Conservation (phyloP, 2,113 vertebrate species). For the Eurystomus gularis region DNA sequence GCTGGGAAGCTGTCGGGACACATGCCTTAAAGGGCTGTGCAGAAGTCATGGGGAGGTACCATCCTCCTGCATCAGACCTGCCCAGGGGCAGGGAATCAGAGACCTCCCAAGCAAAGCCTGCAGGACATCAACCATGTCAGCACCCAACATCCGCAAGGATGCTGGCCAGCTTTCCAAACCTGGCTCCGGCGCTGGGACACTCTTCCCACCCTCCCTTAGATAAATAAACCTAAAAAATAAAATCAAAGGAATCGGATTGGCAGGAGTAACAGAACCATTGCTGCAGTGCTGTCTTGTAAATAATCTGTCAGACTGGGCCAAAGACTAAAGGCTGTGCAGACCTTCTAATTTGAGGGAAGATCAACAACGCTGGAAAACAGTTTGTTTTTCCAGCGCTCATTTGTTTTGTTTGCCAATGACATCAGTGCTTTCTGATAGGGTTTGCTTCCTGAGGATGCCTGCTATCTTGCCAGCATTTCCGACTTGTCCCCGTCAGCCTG, state of each 20-base stretch:
- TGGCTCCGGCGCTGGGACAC: neutral
- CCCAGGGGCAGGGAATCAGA: fast-evolving
- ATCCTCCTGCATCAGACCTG: fast-evolving
- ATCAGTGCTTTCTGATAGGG: conserved; percentile 59
- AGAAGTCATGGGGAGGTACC: neutral
- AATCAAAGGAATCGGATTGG: conserved; percentile 32
- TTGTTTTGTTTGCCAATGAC: conserved; percentile 69
- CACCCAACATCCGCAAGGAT: neutral
- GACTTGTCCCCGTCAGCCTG: conserved; percentile 54
- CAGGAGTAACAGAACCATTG: neutral
- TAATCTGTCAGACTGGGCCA: neutral
- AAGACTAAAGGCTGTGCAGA: conserved; percentile 10
- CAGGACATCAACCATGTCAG: neutral
- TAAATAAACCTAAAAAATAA: conserved; percentile 17
- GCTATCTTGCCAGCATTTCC: conserved; percentile 67
- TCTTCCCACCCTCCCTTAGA: neutral
- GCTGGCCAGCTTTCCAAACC: neutral
- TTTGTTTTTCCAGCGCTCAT: conserved; percentile 53
- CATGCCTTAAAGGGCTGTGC: fast-evolving
- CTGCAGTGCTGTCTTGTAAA: neutral
- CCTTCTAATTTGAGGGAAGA: conserved; percentile 47
- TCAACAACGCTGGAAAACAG: conserved; percentile 21
- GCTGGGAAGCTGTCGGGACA: neutral
- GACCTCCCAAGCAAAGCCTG: neutral
- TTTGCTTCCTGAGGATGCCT: conserved; percentile 71